Percentiles rank a stretch among this genome's conserved stretches.
phyloP scores from a whole-genome alignment of 2,797 vertebrate genomes.

The Kryptolebias ocellatus region DNA sequence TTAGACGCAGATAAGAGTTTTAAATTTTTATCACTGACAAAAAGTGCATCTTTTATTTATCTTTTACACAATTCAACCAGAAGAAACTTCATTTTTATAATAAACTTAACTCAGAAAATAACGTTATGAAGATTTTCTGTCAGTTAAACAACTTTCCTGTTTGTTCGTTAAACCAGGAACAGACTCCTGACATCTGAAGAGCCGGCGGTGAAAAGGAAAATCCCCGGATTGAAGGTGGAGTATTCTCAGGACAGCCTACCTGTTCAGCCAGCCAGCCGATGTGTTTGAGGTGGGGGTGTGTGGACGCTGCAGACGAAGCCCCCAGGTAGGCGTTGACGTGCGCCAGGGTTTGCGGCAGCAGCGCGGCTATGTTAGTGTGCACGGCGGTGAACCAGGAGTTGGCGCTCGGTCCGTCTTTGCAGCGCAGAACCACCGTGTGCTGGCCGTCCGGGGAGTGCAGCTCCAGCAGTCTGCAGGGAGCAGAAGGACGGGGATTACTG shows the following conservation, averaged over 20 bases:
- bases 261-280: conserved; percentile 95
- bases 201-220: too few relatives aligned
- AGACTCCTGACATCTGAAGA: too few relatives aligned
- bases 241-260: conserved; percentile 71
- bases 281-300: conserved; percentile 90
- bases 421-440: conserved; percentile 93
- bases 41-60: too few relatives aligned
- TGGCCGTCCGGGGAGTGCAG: conserved; percentile 94
- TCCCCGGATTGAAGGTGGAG: too few relatives aligned
- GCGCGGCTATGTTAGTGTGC: conserved; percentile 92
- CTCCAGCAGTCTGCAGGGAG: conserved; percentile 87
- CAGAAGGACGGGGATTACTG: background rate
- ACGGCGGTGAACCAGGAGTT: conserved; percentile 95
- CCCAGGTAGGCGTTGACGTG: conserved; percentile 92
- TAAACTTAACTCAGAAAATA: too few relatives aligned
- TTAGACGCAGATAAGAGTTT: too few relatives aligned
- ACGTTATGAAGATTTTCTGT: too few relatives aligned
- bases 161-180: too few relatives aligned
- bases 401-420: conserved; percentile 89
- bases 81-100: too few relatives aligned
- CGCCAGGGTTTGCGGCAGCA: conserved; percentile 91
- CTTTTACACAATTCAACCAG: too few relatives aligned
- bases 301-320: conserved; percentile 68
- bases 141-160: too few relatives aligned
- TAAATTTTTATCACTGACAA: too few relatives aligned